Conservation (phyloP, 2,797 vertebrate genomes). For the Phaenicophaeus curvirostris region DNA sequence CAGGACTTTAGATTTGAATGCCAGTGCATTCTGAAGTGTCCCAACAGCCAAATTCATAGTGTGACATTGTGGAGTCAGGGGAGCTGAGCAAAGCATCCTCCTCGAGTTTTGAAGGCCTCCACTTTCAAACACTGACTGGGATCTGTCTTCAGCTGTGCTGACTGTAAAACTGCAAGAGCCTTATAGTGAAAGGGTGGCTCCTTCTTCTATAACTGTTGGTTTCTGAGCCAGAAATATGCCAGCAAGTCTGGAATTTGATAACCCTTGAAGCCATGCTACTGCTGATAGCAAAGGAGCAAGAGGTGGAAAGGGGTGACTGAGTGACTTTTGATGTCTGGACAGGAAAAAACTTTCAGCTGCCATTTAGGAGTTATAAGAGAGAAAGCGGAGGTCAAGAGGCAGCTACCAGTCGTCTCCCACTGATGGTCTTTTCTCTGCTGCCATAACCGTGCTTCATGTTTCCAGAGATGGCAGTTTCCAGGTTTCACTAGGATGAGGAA, state of each 20-base stretch:
- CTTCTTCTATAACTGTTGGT: background rate
- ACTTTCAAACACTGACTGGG: background rate
- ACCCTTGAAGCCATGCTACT: background rate
- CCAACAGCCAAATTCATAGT: background rate
- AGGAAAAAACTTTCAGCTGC: background rate
- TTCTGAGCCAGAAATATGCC: background rate
- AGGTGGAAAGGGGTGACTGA: background rate
- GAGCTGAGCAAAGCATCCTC: background rate
- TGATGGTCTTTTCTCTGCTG: background rate
- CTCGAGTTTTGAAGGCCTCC: background rate
- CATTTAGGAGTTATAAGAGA: background rate
- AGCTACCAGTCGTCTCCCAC: background rate
- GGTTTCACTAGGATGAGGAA: background rate
- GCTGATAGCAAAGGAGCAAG: background rate
- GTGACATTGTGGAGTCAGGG: background rate
- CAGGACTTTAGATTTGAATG: background rate
- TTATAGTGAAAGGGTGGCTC: background rate
- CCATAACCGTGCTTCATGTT: fast-evolving
- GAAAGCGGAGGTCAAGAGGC: background rate
- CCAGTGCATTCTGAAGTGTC: background rate
- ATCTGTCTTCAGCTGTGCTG: background rate
- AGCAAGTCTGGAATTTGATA: background rate
- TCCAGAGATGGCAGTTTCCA: background rate
- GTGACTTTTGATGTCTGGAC: background rate
- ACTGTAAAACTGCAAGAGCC: background rate